Evolutionary conservation across 2,113 vertebrate species (phyloP), one percentile per base, ranked within the genome.

Genomic region (Oryzias curvinotus): DNA sequence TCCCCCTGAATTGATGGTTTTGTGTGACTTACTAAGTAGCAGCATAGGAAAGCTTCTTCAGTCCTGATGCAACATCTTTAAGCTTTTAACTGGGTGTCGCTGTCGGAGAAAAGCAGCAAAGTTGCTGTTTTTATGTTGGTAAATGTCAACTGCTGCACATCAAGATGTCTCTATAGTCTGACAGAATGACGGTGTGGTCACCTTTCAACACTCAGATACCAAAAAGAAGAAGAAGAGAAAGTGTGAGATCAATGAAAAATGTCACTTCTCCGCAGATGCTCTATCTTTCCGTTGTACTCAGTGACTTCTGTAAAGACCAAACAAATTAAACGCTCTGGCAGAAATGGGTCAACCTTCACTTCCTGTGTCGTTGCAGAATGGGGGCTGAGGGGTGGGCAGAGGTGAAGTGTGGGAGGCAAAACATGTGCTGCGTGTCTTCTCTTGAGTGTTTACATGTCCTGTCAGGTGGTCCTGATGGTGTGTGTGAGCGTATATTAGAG

Each of bases 271-370:
- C 17, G 53, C 45, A 23, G 0, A 0, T 1, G 47, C 36, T 44
- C 68, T 59, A 52, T 45, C 7, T 81, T 89, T 84, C 73, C 71
- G 17, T 60, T 64, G 46, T 47, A 65, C 47, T 47, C 42, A 21
- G 57, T 81, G 66, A 77, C 62, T 59, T 69, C 28, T 75, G 55
- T 53, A 51, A 42, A 66, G 55, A 81, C 77, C 75, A 73, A 71
- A 76, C 55, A 58, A 49, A 81, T 74, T 67, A 72, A 83, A 85
- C 61, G 53, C 68, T 78, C 52, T 42, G 28, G 44, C 55, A 73
- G 72, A 90, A 88, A 71, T 85, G 87, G 84, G 85, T 89, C 87
- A 85, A 54, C 79, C 65, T 61, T 79, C 42, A 77, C 85, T 87
- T 89, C 88, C 86, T 90, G 85, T 85, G 62, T 78, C 28, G 51